phyloP scores from a whole-genome alignment of 2,888 invertebrate species.

The Kuschelorhynchus macadamiae region DNA sequence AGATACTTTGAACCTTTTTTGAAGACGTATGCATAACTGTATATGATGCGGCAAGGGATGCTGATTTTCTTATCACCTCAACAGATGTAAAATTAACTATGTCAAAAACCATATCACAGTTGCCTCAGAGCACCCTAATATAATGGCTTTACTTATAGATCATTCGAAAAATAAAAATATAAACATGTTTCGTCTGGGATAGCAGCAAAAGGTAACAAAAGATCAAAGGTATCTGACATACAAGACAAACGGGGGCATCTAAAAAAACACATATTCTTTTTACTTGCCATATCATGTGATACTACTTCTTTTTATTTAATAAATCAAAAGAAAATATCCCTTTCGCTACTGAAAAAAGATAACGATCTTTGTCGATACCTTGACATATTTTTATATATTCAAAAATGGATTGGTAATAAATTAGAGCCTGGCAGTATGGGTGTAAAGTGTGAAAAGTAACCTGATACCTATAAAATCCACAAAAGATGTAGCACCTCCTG shows the following conservation, averaged over 20 bases:
- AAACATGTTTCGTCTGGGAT: conserved; percentile 16
- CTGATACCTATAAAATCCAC: too few relatives aligned
- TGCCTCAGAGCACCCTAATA: conserved; percentile 19
- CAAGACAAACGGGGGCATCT: too few relatives aligned
- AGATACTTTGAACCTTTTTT: not conserved
- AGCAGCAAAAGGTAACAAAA: conserved; percentile 22
- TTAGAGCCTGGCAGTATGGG: too few relatives aligned
- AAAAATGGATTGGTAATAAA: too few relatives aligned
- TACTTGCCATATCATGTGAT: conserved; percentile 24
- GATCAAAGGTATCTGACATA: too few relatives aligned
- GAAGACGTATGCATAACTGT: not conserved
- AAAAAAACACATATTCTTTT: conserved; percentile 15
- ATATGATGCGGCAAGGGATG: not conserved
- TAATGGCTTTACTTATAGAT: conserved; percentile 3
- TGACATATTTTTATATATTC: too few relatives aligned
- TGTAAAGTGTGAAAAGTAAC: too few relatives aligned
- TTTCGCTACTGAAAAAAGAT: too few relatives aligned
- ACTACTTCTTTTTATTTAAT: conserved; percentile 4
- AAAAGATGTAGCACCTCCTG: too few relatives aligned
- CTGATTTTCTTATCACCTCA: conserved; percentile 12
- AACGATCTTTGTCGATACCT: too few relatives aligned
- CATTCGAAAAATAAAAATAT: too few relatives aligned
- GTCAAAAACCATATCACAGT: conserved; percentile 15
- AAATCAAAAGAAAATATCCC: not conserved
- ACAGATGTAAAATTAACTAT: conserved; percentile 8